phyloP scores from a whole-genome alignment of 2,797 vertebrate species.

The Scarus forsteni region DNA sequence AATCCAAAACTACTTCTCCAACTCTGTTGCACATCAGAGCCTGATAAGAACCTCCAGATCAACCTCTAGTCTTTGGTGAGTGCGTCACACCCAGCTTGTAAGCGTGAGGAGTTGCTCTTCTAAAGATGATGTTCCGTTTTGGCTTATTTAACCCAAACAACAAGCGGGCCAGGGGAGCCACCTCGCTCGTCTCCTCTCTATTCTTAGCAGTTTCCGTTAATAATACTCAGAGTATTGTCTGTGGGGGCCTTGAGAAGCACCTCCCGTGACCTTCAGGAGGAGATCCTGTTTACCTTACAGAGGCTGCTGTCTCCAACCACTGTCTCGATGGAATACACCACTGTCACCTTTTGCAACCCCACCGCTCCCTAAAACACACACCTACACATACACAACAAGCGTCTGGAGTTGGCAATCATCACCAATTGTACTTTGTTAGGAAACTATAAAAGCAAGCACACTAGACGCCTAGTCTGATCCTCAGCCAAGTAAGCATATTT shows the following conservation, averaged over 20 bases:
- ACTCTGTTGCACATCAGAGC: conserved; percentile 26
- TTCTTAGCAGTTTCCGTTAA: conserved; percentile 88
- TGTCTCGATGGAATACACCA: conserved; percentile 79
- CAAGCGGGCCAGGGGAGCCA: conserved; percentile 71
- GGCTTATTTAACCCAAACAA: conserved; percentile 81
- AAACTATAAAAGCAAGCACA: conserved; percentile 71
- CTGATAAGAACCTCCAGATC: conserved; percentile 47
- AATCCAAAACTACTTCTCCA: conserved; percentile 26
- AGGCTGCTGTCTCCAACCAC: conserved; percentile 81
- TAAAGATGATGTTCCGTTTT: conserved; percentile 81
- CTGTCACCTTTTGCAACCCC: conserved; percentile 70
- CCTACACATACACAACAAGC: conserved; percentile 53
- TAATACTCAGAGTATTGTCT: conserved; percentile 87
- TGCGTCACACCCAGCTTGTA: conserved; percentile 67
- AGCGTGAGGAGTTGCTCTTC: conserved; percentile 64
- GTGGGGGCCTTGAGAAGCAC: conserved; percentile 82
- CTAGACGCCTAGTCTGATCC: conserved; percentile 54
- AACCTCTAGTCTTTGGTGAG: conserved; percentile 39
- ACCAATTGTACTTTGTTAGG: conserved; percentile 70
- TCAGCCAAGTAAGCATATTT: conserved; percentile 50
- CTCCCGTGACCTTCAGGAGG: conserved; percentile 82
- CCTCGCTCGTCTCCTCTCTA: conserved; percentile 83
- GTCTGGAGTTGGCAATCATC: conserved; percentile 71
- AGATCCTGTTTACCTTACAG: conserved; percentile 87
- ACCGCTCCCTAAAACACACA: conserved; percentile 34